Base-by-base conservation (phyloP, 2,797 vertebrate species). In the Scleropages formosus region DNA sequence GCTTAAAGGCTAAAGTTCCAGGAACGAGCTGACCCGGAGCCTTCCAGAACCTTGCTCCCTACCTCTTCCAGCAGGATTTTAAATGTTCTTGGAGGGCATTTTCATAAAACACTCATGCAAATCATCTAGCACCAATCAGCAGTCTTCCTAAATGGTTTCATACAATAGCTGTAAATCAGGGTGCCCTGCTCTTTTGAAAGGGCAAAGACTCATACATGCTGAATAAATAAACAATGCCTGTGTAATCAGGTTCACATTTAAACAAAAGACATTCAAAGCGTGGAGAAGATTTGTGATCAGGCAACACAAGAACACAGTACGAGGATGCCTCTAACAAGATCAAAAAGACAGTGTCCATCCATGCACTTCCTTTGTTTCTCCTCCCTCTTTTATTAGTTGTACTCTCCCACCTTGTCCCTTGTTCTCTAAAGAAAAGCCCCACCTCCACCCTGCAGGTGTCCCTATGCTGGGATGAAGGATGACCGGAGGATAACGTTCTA, bases 401-500 rank as follows among this genome's bases (percentile, higher is more conserved):
- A 18, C 7, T 18, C 11, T 75, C 51, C 53, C 7, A 71, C 8
- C 16, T 74, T 18, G 16, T 4, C 39, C 15, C 11, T 15, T 27
- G n/a, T 26, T 74, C 82, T n/a, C 64, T 64, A 39, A 39, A 6
- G 39, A 39, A 39, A 39, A 39, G 31, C 39, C 27, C 39, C 3
- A 13, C 60, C 82, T 81, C 77, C 27, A 31, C 39, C 39, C 46
- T n/a, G 24, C 75, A 72, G 61, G 71, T 73, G 78, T 71, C 12
- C 68, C 74, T 18, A 66, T 44, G 69, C 65, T 59, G 20, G 80
- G 78, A 46, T 80, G 80, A 81, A 84, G 76, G 84, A 83, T 83
- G 77, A 75, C 58, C 67, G 67, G 84, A 56, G 61, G 73, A 80
- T 72, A 82, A 81, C 82, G 77, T 84, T 82, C 81, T 78, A 72